Percentiles rank a stretch among this genome's conserved stretches.
phyloP scores from a whole-genome alignment of 2,113 vertebrate species.

The Silurus meridionalis region DNA sequence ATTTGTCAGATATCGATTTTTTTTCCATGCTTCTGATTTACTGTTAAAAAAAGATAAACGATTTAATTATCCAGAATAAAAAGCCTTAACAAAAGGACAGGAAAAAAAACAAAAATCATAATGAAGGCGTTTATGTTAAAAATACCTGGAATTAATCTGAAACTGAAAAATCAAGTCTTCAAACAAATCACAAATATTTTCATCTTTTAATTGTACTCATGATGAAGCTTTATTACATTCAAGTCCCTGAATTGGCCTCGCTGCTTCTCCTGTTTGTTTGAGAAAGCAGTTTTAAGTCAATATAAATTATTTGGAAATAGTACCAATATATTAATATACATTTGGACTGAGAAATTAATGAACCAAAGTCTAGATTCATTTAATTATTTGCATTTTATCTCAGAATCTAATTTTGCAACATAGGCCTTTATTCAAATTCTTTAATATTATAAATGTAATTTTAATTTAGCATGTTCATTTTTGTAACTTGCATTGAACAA shows the following conservation, averaged over 20 bases:
- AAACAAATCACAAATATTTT: neutral
- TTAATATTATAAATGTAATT: neutral
- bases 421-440: neutral
- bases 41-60: neutral
- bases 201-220: neutral
- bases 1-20: conserved; percentile 8
- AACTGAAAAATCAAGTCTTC: too few relatives aligned
- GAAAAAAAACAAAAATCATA: neutral
- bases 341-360: neutral
- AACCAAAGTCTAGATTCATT: neutral
- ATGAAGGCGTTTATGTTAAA: neutral
- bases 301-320: neutral
- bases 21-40: neutral
- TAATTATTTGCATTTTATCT: neutral
- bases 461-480: neutral
- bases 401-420: neutral
- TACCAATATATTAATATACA: neutral
- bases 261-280: neutral
- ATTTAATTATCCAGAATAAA: neutral
- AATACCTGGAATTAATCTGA: neutral
- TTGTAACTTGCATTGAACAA: neutral
- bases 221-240: neutral
- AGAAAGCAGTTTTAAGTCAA: neutral
- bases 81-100: neutral
- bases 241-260: neutral